These are phyloP conservation scores for Atethmia centrago DNA, from an alignment of 2,888 invertebrate genomes.

Conservation along the genomic window DNA sequence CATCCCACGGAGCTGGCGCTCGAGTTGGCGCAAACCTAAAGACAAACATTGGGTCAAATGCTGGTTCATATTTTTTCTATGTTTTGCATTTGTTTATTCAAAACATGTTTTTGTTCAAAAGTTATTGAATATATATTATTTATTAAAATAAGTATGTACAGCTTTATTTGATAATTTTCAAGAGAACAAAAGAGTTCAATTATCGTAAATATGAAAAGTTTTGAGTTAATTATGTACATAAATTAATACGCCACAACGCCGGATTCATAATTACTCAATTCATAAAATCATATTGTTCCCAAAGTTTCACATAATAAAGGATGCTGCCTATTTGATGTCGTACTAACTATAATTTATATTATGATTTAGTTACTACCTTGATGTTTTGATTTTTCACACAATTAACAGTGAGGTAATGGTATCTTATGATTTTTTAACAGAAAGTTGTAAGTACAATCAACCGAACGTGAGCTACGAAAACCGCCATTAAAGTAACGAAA, in stretches of 20 bases:
- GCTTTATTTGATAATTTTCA: conserved; percentile 25
- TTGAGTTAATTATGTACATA: conserved; percentile 53
- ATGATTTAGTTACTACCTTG: neutral
- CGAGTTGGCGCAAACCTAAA: conserved; percentile 97
- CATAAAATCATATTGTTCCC: conserved; percentile 47
- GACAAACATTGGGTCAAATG: conserved; percentile 61
- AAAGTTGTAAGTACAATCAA: neutral
- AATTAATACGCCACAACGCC: conserved; percentile 47
- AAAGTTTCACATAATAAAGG: conserved; percentile 42
- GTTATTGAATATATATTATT: conserved; percentile 15
- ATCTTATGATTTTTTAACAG: neutral
- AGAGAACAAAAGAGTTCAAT: conserved; percentile 43
- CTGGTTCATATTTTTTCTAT: neutral
- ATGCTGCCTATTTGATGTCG: conserved; percentile 23
- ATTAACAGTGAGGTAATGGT: neutral
- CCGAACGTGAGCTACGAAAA: neutral
- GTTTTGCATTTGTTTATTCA: neutral
- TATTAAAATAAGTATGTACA: conserved; percentile 4
- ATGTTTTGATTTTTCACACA: neutral
- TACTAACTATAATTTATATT: conserved; percentile 19
- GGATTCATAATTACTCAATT: conserved; percentile 51
- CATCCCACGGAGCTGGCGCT: conserved; percentile 97
- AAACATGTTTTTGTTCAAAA: neutral
- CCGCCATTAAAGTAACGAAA: neutral
- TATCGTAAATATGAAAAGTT: conserved; percentile 49